A percentile compares a stretch with the other conserved stretches of the same genome.
Evolutionary conservation across 2,113 vertebrate species (phyloP).

Genomic region (Columba janthina): DNA sequence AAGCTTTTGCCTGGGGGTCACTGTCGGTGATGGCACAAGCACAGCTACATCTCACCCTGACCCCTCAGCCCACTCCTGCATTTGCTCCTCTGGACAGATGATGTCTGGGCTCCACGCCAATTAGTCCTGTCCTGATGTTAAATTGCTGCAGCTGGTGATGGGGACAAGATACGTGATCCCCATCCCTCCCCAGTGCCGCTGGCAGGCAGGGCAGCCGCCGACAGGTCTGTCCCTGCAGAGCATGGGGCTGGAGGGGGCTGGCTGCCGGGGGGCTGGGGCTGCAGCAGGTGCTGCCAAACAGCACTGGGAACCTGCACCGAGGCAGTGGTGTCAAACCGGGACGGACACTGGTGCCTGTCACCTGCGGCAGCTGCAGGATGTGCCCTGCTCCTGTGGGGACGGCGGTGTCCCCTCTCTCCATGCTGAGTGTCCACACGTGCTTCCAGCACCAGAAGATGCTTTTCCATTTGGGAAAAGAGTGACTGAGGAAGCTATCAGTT

Average conservation of each 20-base stretch:
- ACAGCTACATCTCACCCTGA: rapidly evolving
- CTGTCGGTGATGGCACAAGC: rapidly evolving
- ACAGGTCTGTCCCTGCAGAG: rapidly evolving
- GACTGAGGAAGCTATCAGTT: not conserved
- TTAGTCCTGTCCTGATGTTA: not conserved
- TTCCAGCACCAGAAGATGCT: not conserved
- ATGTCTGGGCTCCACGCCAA: not conserved
- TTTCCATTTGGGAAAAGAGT: not conserved
- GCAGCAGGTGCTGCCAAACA: rapidly evolving
- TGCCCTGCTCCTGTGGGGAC: rapidly evolving
- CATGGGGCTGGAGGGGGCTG: rapidly evolving
- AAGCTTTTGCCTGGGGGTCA: not conserved
- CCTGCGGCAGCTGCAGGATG: rapidly evolving
- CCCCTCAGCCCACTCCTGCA: not conserved
- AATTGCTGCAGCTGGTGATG: not conserved
- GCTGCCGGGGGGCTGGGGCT: rapidly evolving
- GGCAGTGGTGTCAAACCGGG: rapidly evolving
- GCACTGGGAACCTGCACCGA: rapidly evolving
- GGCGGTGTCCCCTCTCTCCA: rapidly evolving
- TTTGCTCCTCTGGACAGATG: not conserved
- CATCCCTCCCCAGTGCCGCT: rapidly evolving
- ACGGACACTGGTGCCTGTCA: rapidly evolving
- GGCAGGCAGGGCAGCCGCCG: rapidly evolving
- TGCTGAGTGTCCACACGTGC: rapidly evolving
- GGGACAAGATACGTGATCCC: not conserved